phyloP scores from a whole-genome alignment of 2,113 vertebrate species.

The Martes martes region DNA sequence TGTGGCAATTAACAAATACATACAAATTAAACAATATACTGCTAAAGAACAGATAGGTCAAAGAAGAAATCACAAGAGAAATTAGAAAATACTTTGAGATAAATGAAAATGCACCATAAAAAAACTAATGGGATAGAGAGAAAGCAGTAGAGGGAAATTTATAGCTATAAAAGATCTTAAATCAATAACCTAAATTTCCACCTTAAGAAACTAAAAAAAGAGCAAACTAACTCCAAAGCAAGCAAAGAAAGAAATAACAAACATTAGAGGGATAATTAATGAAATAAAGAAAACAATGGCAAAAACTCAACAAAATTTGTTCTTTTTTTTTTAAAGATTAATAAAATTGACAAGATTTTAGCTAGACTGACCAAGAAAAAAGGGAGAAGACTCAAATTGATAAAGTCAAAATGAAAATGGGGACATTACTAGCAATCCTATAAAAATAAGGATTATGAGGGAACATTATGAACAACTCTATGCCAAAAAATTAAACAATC shows the following conservation, averaged over 20 bases:
- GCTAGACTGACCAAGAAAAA: not conserved
- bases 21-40: not conserved
- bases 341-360: not conserved
- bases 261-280: not conserved
- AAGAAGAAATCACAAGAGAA: not conserved
- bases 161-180: not conserved
- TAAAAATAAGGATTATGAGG: not conserved
- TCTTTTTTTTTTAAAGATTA: not conserved
- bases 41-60: not conserved
- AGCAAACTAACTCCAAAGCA: not conserved
- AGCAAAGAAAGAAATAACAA: not conserved
- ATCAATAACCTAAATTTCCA: not conserved
- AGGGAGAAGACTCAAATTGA: not conserved
- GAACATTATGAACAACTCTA: not conserved
- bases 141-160: not conserved
- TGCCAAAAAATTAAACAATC: not conserved
- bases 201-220: not conserved
- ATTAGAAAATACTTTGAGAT: not conserved
- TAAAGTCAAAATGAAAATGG: not conserved
- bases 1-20: not conserved
- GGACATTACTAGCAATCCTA: not conserved
- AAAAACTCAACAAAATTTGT: not conserved
- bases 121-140: not conserved
- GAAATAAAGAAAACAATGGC: not conserved
- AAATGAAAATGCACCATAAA: not conserved